Conservation (phyloP, 2,888 invertebrate species). For the Polydesmus complanatus region DNA sequence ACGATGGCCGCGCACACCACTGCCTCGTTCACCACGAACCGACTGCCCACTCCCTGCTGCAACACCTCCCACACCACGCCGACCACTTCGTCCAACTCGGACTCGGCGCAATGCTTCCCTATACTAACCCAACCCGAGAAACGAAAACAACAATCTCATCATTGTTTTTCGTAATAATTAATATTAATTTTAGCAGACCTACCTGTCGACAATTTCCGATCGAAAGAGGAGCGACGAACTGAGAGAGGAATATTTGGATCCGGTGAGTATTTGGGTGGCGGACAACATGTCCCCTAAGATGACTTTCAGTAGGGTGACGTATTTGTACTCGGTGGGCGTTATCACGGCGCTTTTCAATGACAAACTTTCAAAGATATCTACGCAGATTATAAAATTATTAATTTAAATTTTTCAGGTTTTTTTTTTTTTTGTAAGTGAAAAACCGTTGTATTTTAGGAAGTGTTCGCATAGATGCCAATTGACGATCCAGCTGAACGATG, state of each 20-base stretch:
- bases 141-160: too few species aligned
- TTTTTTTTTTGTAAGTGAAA: too few species aligned
- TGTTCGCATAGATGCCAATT: neutral
- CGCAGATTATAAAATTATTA: too few species aligned
- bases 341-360: neutral
- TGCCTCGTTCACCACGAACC: neutral
- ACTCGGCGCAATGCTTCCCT: too few species aligned
- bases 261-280: neutral
- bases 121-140: too few species aligned
- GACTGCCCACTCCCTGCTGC: neutral
- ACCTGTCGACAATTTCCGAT: neutral
- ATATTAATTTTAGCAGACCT: too few species aligned
- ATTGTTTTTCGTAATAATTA: too few species aligned
- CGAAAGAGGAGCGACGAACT: neutral
- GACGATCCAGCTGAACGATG: too few species aligned
- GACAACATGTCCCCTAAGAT: neutral
- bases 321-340: neutral
- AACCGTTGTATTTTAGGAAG: neutral
- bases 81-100: too few species aligned
- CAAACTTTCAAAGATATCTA: neutral
- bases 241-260: neutral
- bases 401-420: too few species aligned
- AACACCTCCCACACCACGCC: too few species aligned
- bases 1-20: neutral
- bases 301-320: neutral